These are phyloP conservation scores for Achlya flavicornis DNA, from an alignment of 2,888 invertebrate genomes.

Conservation along the genomic window DNA sequence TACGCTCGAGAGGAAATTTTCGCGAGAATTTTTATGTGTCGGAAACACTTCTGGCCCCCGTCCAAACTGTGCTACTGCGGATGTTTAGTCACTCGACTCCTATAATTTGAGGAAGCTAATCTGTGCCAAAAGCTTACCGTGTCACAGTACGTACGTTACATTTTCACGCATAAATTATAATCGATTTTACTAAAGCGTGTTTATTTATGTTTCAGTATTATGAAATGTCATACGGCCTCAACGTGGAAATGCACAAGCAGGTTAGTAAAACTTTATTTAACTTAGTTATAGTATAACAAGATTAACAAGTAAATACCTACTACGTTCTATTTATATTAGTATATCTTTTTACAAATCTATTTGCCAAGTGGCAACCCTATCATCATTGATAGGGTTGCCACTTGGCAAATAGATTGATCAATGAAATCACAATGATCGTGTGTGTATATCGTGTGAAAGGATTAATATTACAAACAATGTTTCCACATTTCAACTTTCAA, in stretches of 20 bases:
- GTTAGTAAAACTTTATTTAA: conserved; percentile 78
- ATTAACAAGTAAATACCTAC: neutral
- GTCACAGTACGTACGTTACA: conserved; percentile 59
- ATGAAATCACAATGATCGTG: neutral
- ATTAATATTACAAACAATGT: conserved; percentile 28
- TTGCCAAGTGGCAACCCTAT: neutral
- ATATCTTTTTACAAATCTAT: neutral
- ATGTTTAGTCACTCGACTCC: conserved; percentile 80
- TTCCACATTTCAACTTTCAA: conserved; percentile 54
- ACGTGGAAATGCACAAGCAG: conserved; percentile 99
- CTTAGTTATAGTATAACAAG: conserved; percentile 15
- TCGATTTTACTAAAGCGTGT: conserved; percentile 62
- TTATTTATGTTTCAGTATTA: conserved; percentile 93
- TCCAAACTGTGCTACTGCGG: conserved; percentile 77
- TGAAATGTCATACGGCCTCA: conserved; percentile 98
- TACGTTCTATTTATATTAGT: neutral
- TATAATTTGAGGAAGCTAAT: conserved; percentile 80
- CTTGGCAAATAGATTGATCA: no score
- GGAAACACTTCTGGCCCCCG: conserved; percentile 79
- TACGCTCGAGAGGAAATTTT: conserved; percentile 79
- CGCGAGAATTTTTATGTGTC: conserved; percentile 81
- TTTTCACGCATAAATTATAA: conserved; percentile 60
- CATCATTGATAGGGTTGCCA: no score
- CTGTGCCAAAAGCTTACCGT: conserved; percentile 75
- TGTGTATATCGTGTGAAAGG: conserved; percentile 11